Evolutionary conservation across 1,140 invertebrate genomes (phyloP).

Genomic region (Drosophila albomicans): DNA sequence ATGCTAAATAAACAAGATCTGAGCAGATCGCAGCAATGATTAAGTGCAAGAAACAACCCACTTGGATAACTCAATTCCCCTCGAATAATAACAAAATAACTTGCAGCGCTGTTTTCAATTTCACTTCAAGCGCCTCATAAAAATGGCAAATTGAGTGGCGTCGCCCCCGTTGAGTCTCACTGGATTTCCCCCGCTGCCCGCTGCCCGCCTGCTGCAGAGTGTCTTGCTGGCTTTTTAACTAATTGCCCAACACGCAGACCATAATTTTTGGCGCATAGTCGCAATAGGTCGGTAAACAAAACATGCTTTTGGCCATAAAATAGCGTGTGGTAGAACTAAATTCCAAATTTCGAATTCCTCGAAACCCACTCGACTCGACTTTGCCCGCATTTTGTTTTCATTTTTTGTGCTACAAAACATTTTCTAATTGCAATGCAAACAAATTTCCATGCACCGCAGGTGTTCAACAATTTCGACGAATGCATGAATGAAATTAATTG

Average conservation of each 20-base stretch:
- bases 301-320: slow-evolving; percentile 73
- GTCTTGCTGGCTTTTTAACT: slow-evolving; percentile 61
- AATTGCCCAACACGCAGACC: slow-evolving; percentile 71
- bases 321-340: slow-evolving; percentile 69
- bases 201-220: slow-evolving; percentile 1
- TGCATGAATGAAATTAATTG: slow-evolving; percentile 75
- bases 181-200: not conserved
- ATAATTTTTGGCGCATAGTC: slow-evolving; percentile 65
- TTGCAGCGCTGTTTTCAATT: slow-evolving; percentile 64
- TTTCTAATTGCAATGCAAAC: slow-evolving; percentile 81
- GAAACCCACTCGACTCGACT: not conserved
- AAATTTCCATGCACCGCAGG: slow-evolving; percentile 71
- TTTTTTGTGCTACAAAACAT: slow-evolving; percentile 41
- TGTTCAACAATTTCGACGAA: slow-evolving; percentile 54
- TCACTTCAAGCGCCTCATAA: slow-evolving; percentile 75
- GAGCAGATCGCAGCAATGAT: slow-evolving; percentile 31
- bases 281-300: slow-evolving; percentile 68
- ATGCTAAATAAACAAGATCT: slow-evolving; percentile 52
- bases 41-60: slow-evolving; percentile 44
- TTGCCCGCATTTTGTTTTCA: slow-evolving; percentile 9
- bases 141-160: slow-evolving; percentile 81
- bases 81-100: slow-evolving; percentile 27
- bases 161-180: slow-evolving; percentile 72
- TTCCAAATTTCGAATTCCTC: slow-evolving; percentile 42
- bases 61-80: slow-evolving; percentile 60